A percentile compares a stretch with the other conserved stretches of the same genome.
Conservation (phyloP, 2,888 invertebrate species). For the Mesorhabditis sp. region DNA sequence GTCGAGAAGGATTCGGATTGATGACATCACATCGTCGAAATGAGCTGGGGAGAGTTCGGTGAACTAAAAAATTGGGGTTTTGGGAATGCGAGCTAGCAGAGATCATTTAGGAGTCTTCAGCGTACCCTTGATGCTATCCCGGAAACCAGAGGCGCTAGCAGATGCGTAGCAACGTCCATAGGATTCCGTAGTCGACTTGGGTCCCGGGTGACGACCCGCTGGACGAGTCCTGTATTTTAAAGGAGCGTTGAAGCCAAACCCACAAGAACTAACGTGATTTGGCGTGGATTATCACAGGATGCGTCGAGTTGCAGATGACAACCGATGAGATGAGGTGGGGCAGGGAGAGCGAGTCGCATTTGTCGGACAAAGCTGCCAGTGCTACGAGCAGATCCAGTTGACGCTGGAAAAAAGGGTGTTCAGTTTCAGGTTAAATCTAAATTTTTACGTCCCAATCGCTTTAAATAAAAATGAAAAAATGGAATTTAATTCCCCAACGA, state of each 20-base stretch:
- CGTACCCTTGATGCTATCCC: constrained; percentile 35
- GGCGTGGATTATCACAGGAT: constrained; percentile 55
- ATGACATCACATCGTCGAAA: constrained; percentile 54
- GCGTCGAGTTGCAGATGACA: constrained; percentile 41
- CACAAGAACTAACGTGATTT: constrained; percentile 32
- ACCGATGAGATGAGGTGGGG: constrained; percentile 39
- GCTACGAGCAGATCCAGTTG: constrained; percentile 52
- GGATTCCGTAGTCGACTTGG: constrained; percentile 46
- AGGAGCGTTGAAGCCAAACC: neutral
- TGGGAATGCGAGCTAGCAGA: too few species aligned
- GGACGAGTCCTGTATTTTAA: constrained; percentile 42
- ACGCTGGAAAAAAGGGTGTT: constrained; percentile 25
- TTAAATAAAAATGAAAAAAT: neutral
- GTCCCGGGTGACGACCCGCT: constrained; percentile 52
- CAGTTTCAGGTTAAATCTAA: neutral
- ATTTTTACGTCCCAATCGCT: neutral
- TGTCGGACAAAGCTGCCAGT: constrained; percentile 46
- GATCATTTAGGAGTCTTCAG: too few species aligned
- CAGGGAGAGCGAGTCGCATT: constrained; percentile 45
- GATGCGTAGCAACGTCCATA: constrained; percentile 45
- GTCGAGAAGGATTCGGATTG: constrained; percentile 50
- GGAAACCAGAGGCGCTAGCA: constrained; percentile 50
- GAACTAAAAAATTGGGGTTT: too few species aligned
- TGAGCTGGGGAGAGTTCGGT: constrained; percentile 39
- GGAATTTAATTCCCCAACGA: constrained; percentile 1